These are phyloP conservation scores for Trichonephila clavipes DNA, from an alignment of 1,140 invertebrate species.

Conservation along the genomic window DNA sequence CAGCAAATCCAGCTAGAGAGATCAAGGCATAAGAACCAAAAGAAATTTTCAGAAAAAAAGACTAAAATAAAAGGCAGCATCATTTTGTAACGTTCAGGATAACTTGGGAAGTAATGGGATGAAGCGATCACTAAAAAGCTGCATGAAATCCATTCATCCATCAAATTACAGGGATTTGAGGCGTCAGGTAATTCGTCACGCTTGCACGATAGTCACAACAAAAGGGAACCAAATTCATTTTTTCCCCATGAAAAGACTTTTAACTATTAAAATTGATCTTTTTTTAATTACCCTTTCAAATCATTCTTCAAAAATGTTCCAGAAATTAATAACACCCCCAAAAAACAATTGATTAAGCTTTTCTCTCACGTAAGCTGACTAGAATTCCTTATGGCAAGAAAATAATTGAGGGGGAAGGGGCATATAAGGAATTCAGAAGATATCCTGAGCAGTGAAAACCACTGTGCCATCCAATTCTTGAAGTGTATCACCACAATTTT, in stretches of 20 bases:
- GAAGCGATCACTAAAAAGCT: not conserved
- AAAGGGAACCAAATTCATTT: not conserved
- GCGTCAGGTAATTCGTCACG: conserved; percentile 7
- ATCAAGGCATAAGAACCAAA: too few species aligned
- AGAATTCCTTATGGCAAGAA: too few species aligned
- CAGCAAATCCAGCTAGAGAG: too few species aligned
- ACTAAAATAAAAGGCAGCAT: too few species aligned
- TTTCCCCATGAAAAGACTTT: not conserved
- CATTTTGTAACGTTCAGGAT: too few species aligned
- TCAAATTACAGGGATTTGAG: not conserved
- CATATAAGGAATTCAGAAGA: too few species aligned
- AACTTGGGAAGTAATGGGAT: not conserved
- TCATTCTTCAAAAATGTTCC: not conserved
- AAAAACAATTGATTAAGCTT: not conserved
- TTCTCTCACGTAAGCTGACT: too few species aligned
- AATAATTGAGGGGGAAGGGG: too few species aligned
- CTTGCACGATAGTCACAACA: not conserved
- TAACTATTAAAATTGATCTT: not conserved
- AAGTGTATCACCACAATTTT: too few species aligned
- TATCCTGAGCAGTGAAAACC: too few species aligned
- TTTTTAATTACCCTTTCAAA: not conserved
- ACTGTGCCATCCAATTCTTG: too few species aligned
- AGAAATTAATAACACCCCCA: not conserved
- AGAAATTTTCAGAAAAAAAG: too few species aligned
- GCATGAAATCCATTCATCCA: not conserved